These are phyloP conservation scores for Turritopsis rubra DNA, from an alignment of 30 jellyfish, hydroid and myxozoan species.

Conservation along the genomic window DNA sequence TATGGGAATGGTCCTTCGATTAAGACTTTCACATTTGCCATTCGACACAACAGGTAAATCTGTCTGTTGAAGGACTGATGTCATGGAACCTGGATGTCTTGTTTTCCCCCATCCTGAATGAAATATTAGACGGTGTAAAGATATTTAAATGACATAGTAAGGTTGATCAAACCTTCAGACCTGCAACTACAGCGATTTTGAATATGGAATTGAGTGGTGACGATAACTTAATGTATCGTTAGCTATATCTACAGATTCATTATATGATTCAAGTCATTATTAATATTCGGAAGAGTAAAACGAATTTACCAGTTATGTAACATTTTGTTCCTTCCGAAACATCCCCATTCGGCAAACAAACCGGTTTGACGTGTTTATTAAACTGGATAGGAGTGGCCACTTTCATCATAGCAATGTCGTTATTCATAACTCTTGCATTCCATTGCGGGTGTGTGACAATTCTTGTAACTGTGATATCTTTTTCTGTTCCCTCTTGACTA, in stretches of 20 bases:
- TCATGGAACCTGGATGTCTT: constrained; percentile 81
- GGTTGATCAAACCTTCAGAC: background rate
- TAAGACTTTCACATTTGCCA: constrained; percentile 39
- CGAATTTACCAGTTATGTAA: constrained; percentile 75
- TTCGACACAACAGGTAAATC: constrained; percentile 60
- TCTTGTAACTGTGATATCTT: constrained; percentile 31
- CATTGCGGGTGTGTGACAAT: constrained; percentile 36
- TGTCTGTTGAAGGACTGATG: constrained; percentile 70
- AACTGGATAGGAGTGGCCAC: constrained; percentile 34
- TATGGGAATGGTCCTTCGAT: constrained; percentile 31
- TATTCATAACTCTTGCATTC: constrained; percentile 13
- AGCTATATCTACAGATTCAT: background rate
- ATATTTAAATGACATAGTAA: background rate
- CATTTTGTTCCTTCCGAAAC: constrained; percentile 72
- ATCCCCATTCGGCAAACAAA: constrained; percentile 53
- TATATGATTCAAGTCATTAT: no score
- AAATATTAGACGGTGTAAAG: background rate
- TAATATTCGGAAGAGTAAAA: no score
- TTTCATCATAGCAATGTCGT: constrained; percentile 57
- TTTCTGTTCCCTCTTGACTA: constrained; percentile 34
- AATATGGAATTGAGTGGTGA: background rate
- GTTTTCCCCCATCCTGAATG: constrained; percentile 80
- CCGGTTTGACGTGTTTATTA: constrained; percentile 55
- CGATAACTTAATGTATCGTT: background rate
- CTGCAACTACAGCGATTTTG: background rate